Evolutionary conservation across 2,113 vertebrate species (phyloP).

Genomic region (Chaenogobius annularis): DNA sequence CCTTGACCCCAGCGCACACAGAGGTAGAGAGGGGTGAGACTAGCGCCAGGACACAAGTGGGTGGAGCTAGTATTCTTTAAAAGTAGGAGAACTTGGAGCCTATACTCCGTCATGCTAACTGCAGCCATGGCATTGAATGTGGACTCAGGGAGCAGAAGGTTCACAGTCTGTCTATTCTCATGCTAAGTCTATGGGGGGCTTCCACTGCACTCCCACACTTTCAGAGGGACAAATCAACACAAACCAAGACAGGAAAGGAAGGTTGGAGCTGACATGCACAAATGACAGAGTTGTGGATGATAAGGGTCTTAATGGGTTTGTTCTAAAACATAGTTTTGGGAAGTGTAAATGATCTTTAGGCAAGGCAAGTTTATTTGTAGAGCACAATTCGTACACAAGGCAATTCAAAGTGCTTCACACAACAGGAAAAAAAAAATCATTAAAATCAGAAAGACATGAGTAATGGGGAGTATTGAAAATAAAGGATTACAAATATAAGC

Average conservation of each 20-base stretch:
- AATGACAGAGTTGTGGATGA: not conserved
- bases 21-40: conserved; percentile 24
- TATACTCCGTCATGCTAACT: conserved; percentile 78
- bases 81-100: conserved; percentile 68
- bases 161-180: conserved; percentile 79
- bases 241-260: conserved; percentile 4
- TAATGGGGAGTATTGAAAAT: no score
- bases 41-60: conserved; percentile 20
- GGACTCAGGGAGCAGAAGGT: conserved; percentile 77
- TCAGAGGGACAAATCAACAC: conserved; percentile 55
- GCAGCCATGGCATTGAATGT: conserved; percentile 70
- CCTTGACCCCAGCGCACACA: conserved; percentile 22
- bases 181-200: conserved; percentile 69
- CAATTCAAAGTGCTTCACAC: no score
- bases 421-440: no score
- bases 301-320: not conserved
- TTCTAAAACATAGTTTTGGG: not conserved
- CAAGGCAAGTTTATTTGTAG: no score
- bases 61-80: conserved; percentile 27
- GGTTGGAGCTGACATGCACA: not conserved
- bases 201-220: conserved; percentile 18
- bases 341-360: no score
- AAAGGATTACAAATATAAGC: no score
- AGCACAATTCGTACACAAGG: no score
- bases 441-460: no score